Conservation (phyloP, 2,797 vertebrate genomes). For the Acipenser transmontanus region DNA sequence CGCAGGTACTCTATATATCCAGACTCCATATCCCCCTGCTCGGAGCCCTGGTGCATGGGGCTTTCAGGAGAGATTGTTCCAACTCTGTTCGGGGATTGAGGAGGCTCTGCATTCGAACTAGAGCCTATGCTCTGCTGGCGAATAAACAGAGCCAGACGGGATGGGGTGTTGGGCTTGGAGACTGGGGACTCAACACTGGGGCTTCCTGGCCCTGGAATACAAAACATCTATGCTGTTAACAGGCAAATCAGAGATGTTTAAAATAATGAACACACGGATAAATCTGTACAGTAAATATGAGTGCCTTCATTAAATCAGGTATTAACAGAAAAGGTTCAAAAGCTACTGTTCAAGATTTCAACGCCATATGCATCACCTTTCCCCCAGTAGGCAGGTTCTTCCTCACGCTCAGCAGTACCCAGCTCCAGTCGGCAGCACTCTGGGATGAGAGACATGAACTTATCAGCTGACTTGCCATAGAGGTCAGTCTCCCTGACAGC, state of each 20-base stretch:
- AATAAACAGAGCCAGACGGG: slow-evolving; percentile 85
- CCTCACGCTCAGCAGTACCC: slow-evolving; percentile 54
- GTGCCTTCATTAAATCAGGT: background rate
- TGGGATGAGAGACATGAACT: slow-evolving; percentile 89
- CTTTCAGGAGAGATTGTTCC: slow-evolving; percentile 57
- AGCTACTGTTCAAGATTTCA: background rate
- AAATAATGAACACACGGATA: background rate
- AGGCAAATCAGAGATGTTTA: no score
- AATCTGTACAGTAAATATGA: background rate
- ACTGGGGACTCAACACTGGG: slow-evolving; percentile 68
- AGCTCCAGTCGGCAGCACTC: slow-evolving; percentile 74
- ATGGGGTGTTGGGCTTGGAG: slow-evolving; percentile 78
- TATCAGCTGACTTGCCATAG: slow-evolving; percentile 83
- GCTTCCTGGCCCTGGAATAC: slow-evolving; percentile 62
- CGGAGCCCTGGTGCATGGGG: slow-evolving; percentile 58
- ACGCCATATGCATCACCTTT: slow-evolving; percentile 60
- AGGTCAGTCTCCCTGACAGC: slow-evolving; percentile 87
- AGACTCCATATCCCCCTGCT: slow-evolving; percentile 69
- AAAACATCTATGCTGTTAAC: background rate
- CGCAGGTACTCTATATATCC: slow-evolving; percentile 90
- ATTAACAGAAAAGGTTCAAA: no score
- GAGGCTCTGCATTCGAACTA: slow-evolving; percentile 29
- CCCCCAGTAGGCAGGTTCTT: slow-evolving; percentile 71
- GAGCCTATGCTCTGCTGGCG: slow-evolving; percentile 67
- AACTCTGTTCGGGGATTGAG: slow-evolving; percentile 34